Conservation (phyloP, 1,140 invertebrate genomes). For the Olivierus martensii region DNA sequence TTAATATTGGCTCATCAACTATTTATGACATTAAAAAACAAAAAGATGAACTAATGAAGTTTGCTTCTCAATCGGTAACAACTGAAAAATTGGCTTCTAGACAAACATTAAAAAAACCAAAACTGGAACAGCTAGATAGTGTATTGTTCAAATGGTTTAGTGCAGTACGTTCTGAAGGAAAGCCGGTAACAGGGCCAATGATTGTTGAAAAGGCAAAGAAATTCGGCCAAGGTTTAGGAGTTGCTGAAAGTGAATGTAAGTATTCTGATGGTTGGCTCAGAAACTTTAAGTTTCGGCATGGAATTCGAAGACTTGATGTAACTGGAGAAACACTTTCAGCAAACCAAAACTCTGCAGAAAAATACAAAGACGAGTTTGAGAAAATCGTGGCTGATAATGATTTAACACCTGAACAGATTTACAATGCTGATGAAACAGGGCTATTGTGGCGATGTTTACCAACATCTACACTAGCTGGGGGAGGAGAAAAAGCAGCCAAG, state of each 20-base stretch:
- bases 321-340: not conserved
- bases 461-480: not conserved
- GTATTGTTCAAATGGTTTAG: too few species aligned
- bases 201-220: too few species aligned
- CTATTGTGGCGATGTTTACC: not conserved
- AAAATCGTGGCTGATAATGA: not conserved
- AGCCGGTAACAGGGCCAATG: too few species aligned
- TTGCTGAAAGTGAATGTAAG: not conserved
- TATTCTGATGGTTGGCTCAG: not conserved
- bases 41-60: too few species aligned
- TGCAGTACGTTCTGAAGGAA: too few species aligned
- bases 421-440: constrained; percentile 2
- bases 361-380: not conserved
- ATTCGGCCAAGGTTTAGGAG: too few species aligned
- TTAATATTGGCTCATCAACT: too few species aligned
- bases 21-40: too few species aligned
- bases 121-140: too few species aligned
- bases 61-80: too few species aligned
- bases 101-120: too few species aligned
- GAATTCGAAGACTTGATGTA: not conserved
- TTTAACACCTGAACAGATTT: not conserved
- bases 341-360: not conserved
- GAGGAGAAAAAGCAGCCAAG: not conserved
- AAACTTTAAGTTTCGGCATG: not conserved
- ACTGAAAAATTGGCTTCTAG: too few species aligned